Base-by-base conservation (phyloP, 2,888 invertebrate genomes). In the Agapetus fuscipes region DNA sequence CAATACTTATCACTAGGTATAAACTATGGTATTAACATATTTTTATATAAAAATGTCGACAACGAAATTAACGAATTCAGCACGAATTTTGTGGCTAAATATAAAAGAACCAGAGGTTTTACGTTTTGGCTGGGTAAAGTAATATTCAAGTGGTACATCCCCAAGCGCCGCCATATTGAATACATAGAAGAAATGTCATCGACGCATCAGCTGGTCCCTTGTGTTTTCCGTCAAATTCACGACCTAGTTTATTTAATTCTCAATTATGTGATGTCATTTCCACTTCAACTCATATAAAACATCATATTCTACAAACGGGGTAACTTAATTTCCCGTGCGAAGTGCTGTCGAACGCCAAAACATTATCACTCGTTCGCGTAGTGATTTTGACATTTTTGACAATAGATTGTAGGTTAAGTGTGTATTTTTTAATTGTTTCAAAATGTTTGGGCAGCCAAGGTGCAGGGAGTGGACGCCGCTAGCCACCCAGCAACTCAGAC, bases 391-490 rank as follows among this genome's bases (percentile, higher is more conserved):
- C 29, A 26, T 26, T 34, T n/a, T 26, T 35, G 35, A 39, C 26
- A 30, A 24, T 30, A 30, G 11, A 30, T 39, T 39, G 34, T 37
- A 42, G 41, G 41, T 42, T 42, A 42, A 37, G 30, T 38, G 28
- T 13, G 5, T n/a, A 27, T 9, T n/a, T 9, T n/a, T 9, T 10
- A 17, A 28, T 41, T 34, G 30, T 42, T 34, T 39, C 48, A 55
- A 39, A 58, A 71, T 74, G 70, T 69, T 74, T 57, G 71, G 71
- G 49, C 68, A 74, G 52, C 80, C 83, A 32, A 72, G 84, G 53
- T 80, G 82, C 60, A 78, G 82, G 55, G 76, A 81, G 62, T 86
- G 85, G 84, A 73, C 80, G 45, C 87, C 88, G 33, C 65, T 90
- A 46, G 76, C 81, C 31, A 84, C 88, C 12, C 90, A 89, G 60